These are phyloP conservation scores for Caenorhabditis drosophilae DNA, from an alignment of 2,888 invertebrate genomes.

Conservation along the genomic window DNA sequence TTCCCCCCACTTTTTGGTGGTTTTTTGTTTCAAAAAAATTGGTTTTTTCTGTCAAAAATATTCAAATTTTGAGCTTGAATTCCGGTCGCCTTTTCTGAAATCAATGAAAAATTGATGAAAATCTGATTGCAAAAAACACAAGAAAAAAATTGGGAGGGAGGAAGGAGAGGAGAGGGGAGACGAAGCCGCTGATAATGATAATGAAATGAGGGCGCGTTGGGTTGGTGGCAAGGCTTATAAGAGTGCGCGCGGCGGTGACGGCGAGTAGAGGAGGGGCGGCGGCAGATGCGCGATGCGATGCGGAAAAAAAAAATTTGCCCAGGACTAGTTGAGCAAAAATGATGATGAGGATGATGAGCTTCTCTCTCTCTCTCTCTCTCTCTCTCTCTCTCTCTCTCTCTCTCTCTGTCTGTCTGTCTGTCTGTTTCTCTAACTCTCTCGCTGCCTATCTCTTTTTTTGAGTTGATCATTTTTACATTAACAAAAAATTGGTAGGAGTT, in stretches of 20 bases:
- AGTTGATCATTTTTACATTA: not conserved
- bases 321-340: not conserved
- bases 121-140: not conserved
- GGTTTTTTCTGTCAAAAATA: no score
- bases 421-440: slow-evolving; percentile 19
- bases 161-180: no score
- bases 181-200: slow-evolving; percentile 9
- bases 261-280: not conserved
- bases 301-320: not conserved
- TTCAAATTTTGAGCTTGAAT: not conserved
- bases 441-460: not conserved
- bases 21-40: no score
- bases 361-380: no score
- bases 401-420: no score
- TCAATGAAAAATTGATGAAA: not conserved
- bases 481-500: slow-evolving; percentile 13
- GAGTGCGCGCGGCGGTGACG: slow-evolving; percentile 37
- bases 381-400: no score
- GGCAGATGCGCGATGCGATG: not conserved
- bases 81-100: not conserved
- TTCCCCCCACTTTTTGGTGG: no score
- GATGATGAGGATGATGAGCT: no score
- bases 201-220: slow-evolving; percentile 15
- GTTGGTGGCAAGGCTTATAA: slow-evolving; percentile 31
- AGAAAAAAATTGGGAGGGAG: not conserved